Evolutionary conservation across 2,888 invertebrate species (phyloP).

Genomic region (Bruchidius siliquastri): DNA sequence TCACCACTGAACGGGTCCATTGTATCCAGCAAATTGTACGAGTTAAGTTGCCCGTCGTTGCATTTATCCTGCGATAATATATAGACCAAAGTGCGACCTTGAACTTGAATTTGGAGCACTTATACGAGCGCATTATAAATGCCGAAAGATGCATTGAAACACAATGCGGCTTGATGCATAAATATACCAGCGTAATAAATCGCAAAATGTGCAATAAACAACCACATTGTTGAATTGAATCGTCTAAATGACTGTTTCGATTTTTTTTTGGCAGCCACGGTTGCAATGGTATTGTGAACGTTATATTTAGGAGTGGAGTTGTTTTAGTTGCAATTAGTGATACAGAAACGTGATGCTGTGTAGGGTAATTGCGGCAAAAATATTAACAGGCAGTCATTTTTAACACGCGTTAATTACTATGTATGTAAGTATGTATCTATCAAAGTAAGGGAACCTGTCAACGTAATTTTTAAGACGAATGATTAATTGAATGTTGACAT

Average conservation of each 20-base stretch:
- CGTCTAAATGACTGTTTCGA: background rate
- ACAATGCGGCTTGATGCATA: background rate
- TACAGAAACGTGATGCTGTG: background rate
- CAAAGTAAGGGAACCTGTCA: no score
- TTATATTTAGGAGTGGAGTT: background rate
- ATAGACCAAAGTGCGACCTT: background rate
- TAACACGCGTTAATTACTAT: no score
- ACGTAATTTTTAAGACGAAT: no score
- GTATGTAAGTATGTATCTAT: no score
- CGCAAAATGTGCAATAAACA: background rate
- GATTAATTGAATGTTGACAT: no score
- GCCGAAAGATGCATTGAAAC: background rate
- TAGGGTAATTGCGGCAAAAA: no score
- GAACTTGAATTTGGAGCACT: background rate
- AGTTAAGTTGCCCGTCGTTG: background rate
- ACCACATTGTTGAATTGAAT: background rate
- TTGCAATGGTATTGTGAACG: background rate
- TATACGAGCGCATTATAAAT: background rate
- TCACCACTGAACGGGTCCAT: no score
- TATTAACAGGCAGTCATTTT: no score
- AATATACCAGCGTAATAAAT: background rate
- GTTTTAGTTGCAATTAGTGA: background rate
- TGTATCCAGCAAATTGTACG: background rate
- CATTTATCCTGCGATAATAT: background rate
- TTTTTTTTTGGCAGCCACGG: background rate